Conservation (phyloP, 2,888 invertebrate genomes). For the Aricia artaxerxes region DNA sequence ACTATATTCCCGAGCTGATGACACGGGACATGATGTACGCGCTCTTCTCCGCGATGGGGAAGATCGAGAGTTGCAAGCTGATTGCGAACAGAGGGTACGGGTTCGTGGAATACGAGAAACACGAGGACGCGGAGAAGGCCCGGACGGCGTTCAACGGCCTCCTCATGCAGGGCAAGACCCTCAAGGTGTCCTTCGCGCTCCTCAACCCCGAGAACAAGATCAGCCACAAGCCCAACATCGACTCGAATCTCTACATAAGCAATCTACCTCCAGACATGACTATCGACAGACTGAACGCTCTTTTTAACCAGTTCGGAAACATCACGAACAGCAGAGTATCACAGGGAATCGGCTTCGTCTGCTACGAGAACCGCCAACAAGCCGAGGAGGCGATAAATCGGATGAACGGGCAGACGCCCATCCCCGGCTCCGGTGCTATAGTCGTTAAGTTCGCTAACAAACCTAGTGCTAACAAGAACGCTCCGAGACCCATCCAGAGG, state of each 20-base stretch:
- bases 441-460: constrained; percentile 77
- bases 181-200: constrained; percentile 77
- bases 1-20: constrained; percentile 79
- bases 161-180: constrained; percentile 77
- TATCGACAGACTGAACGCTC: constrained; percentile 69
- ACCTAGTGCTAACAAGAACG: constrained; percentile 69
- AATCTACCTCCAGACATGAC: constrained; percentile 79
- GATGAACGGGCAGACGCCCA: constrained; percentile 71
- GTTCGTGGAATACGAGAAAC: constrained; percentile 75
- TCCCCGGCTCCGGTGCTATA: constrained; percentile 69
- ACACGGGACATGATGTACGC: constrained; percentile 80
- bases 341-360: constrained; percentile 77
- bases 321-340: constrained; percentile 77
- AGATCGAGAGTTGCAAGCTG: constrained; percentile 76
- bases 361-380: constrained; percentile 69
- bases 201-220: constrained; percentile 77
- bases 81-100: constrained; percentile 78
- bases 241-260: constrained; percentile 77
- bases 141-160: constrained; percentile 76
- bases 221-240: constrained; percentile 75
- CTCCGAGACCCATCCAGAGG: constrained; percentile 64
- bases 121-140: constrained; percentile 79
- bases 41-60: constrained; percentile 77
- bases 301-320: constrained; percentile 69
- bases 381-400: constrained; percentile 75